Evolutionary conservation across 2,113 vertebrate genomes (phyloP), one percentile per base, ranked within the genome.

Genomic region (Python bivittatus): DNA sequence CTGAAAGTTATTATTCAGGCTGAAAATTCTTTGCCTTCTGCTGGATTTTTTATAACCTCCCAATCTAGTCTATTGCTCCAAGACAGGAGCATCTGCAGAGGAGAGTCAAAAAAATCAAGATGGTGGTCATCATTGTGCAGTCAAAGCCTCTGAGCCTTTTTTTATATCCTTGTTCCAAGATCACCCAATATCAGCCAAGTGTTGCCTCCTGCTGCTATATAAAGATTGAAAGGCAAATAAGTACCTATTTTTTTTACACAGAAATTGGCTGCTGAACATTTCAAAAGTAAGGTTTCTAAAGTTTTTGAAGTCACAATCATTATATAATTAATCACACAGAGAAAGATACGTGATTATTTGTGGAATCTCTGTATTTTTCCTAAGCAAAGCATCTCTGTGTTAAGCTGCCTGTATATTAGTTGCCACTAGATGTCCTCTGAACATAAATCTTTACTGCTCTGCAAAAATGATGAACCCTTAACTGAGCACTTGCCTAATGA

Each of bases 371-470:
- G 48, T 53, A 85, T 64, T 48, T 61, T 52, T 42, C 6, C 27
- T 33, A 86, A 91, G 22, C 22, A 22, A 27, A 25, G 1, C 10
- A 42, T 0, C 42, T 42, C 22, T 44, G 29, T 25, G 38, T 84
- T 68, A 93, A 83, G 11, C 8, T 94, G 93, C 79, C 60, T 79
- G 93, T 95, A 90, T 91, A 33, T 12, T 0, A 12, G 93, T 84
- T 92, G 88, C 44, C 97, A 94, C 97, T 96, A 97, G 97, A 96
- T 97, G 97, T 96, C 96, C 11, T 88, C 95, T 94, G 57, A 96
- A 93, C 84, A 94, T 92, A 94, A 95, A 95, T 44, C 48, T 95
- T 88, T 20, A 60, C 56, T 27, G 27, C 0, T 0, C 25, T 79
- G 29, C 61, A 86, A 86, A 91, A 86, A 68, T 52, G 60, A 38